These are phyloP conservation scores for Drepanosiphum platanoidis DNA, from an alignment of 2,888 invertebrate species.

Conservation along the genomic window DNA sequence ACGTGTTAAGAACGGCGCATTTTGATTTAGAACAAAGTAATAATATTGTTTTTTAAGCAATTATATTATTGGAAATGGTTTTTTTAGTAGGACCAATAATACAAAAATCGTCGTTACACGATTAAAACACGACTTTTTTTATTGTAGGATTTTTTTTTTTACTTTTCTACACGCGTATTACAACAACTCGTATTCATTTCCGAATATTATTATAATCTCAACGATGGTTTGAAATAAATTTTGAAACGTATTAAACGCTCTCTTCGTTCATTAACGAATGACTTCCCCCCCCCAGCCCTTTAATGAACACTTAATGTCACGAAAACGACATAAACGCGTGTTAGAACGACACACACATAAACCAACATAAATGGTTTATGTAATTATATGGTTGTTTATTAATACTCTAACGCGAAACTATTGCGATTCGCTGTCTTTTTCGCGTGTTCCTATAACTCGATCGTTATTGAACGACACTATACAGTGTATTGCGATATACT, in stretches of 20 bases:
- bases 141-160: neutral
- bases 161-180: neutral
- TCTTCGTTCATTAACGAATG: slow-evolving; percentile 37
- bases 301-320: slow-evolving; percentile 40
- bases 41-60: neutral
- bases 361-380: slow-evolving; percentile 35
- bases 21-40: too few species aligned
- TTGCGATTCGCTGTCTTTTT: slow-evolving; percentile 14
- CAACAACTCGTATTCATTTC: neutral
- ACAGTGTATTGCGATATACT: too few species aligned
- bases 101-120: slow-evolving; percentile 10
- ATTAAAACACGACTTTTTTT: neutral
- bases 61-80: slow-evolving; percentile 18
- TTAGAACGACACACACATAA: slow-evolving; percentile 30
- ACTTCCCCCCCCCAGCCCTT: slow-evolving; percentile 14
- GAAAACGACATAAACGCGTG: slow-evolving; percentile 37
- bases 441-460: neutral
- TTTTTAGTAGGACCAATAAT: slow-evolving; percentile 19
- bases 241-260: slow-evolving; percentile 21
- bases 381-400: slow-evolving; percentile 15
- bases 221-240: slow-evolving; percentile 40
- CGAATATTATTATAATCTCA: slow-evolving; percentile 14
- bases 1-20: too few species aligned
- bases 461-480: neutral
- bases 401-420: slow-evolving; percentile 22